Evolutionary conservation across 2,888 invertebrate genomes (phyloP).

Genomic region (Himalopsyche anomala): DNA sequence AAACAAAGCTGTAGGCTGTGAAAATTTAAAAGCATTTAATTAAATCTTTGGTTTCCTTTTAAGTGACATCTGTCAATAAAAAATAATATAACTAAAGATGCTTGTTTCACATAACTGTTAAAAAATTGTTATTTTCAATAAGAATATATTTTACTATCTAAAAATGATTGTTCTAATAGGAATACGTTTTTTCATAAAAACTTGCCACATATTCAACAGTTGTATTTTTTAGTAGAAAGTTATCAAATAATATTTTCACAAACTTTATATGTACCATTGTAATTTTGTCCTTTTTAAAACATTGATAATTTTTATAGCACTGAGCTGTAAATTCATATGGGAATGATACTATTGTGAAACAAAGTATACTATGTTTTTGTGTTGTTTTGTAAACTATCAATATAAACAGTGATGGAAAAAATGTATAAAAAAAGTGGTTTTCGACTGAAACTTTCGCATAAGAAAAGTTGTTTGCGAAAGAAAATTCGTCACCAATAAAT

Average conservation of each 20-base stretch:
- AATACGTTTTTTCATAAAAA: no score
- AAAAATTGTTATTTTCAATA: no score
- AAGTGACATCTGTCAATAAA: neutral
- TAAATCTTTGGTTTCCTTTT: slow-evolving; percentile 4
- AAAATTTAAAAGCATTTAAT: neutral
- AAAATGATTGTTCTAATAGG: no score
- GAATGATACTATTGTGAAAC: neutral
- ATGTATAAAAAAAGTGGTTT: neutral
- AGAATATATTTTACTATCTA: no score
- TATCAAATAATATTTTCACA: no score
- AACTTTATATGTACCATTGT: no score
- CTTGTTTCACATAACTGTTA: neutral
- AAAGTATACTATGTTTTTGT: neutral
- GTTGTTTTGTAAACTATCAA: slow-evolving; percentile 1
- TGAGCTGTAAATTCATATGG: no score
- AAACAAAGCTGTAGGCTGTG: slow-evolving; percentile 33
- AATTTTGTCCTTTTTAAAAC: no score
- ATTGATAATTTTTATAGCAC: no score
- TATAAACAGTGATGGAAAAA: slow-evolving; percentile 5
- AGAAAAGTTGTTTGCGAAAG: neutral
- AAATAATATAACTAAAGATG: neutral
- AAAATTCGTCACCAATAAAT: slow-evolving; percentile 28
- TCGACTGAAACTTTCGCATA: slow-evolving; percentile 6
- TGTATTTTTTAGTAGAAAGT: no score
- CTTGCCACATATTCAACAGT: no score